Base-by-base conservation (phyloP, 2,113 vertebrate genomes). In the Toxotes jaculatrix region DNA sequence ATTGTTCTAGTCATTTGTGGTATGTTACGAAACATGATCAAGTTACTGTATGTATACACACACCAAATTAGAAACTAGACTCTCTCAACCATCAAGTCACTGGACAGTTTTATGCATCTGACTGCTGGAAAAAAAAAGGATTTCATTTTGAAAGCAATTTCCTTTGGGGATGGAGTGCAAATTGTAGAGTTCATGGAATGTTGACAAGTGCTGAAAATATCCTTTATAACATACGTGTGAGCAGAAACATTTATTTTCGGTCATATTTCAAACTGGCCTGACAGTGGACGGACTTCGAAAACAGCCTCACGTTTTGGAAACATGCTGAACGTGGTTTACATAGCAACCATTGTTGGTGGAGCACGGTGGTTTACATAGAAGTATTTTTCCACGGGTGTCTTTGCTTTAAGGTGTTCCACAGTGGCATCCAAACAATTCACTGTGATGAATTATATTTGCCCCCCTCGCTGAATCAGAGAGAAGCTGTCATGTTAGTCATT, bases 371-470 rank as follows among this genome's bases (percentile, higher is more conserved):
- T 84, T 78, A 78, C 51, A 81, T 42, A 70, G 43, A 59, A 45
- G 5, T 17, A 40, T 53, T 69, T 83, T 74, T 74, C 84, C 70
- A 74, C 12, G 19, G 42, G n/a, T 74, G 19, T 75, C 59, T 51
- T 67, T 38, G 49, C 56, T 59, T 43, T 45, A 73, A 65, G 79
- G 70, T 79, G 84, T 42, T 75, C 34, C 27, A 43, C 56, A 0
- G 38, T 66, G 82, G 82, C 79, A 77, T 80, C 68, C 64, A 57
- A 85, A 85, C 63, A 70, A 83, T 77, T 56, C 75, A 19, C 34
- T 19, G 78, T 65, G 75, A 82, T 73, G 34, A 72, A 75, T 84
- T 47, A 27, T 17, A 7, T 61, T 56, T 43, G 68, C 55, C 63
- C 32, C 38, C 21, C 4, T 40, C 27, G 23, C 61, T 38, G 55